phyloP scores from a whole-genome alignment of 2,888 invertebrate species.

The Plutella xylostella region DNA sequence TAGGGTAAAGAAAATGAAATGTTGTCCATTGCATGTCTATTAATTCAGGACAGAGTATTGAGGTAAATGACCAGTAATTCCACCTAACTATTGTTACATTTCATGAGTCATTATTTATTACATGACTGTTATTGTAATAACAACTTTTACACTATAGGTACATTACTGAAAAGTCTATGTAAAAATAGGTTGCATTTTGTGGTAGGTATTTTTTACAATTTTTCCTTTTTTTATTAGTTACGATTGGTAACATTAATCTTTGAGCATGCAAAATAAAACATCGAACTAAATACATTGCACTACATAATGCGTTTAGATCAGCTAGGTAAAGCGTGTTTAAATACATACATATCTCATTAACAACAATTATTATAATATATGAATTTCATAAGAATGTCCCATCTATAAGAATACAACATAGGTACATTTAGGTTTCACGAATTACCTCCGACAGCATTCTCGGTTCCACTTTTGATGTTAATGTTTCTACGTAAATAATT shows the following conservation, averaged over 20 bases:
- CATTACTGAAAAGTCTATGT: too few relatives aligned
- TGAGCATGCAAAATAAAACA: conserved; percentile 4
- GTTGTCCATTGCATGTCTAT: too few relatives aligned
- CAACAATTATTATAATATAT: conserved; percentile 4
- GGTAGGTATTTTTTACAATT: too few relatives aligned
- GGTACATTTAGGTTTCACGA: background rate
- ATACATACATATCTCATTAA: background rate
- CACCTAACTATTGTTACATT: too few relatives aligned
- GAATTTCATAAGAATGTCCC: conserved; percentile 2
- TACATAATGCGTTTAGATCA: conserved; percentile 2
- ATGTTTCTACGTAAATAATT: background rate
- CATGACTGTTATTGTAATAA: too few relatives aligned
- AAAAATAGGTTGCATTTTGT: too few relatives aligned
- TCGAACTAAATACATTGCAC: background rate
- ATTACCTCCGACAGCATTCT: background rate
- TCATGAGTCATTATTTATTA: too few relatives aligned
- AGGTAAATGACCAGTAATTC: too few relatives aligned
- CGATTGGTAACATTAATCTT: background rate
- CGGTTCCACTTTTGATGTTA: background rate
- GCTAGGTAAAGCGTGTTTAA: background rate
- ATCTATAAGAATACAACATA: background rate
- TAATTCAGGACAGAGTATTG: too few relatives aligned
- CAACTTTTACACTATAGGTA: too few relatives aligned
- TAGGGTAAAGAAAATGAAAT: too few relatives aligned
- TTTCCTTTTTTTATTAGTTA: too few relatives aligned